A percentile compares a stretch with the other conserved stretches of the same genome.
Evolutionary conservation across 1,140 invertebrate genomes (phyloP).

Genomic region (Drosophila kikkawai): DNA sequence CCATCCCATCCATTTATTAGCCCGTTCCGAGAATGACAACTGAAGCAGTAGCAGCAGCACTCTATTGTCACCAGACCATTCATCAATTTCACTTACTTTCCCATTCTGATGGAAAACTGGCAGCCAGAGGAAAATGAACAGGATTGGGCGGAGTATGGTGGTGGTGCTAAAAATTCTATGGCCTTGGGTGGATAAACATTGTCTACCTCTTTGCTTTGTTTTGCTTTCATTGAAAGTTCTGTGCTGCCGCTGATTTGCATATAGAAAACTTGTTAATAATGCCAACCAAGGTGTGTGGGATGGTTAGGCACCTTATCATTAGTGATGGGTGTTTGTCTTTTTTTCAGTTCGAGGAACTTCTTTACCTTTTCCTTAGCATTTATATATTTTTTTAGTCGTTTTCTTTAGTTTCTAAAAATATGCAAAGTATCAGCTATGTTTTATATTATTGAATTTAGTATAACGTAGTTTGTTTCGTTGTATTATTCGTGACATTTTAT

Average conservation of each 20-base stretch:
- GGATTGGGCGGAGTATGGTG: slow-evolving; percentile 2
- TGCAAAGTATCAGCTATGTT: too few relatives aligned
- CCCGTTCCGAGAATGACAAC: slow-evolving; percentile 43
- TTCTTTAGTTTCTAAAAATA: too few relatives aligned
- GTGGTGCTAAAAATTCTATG: slow-evolving; percentile 16
- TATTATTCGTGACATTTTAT: too few relatives aligned
- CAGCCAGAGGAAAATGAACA: slow-evolving; percentile 22
- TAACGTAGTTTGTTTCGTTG: too few relatives aligned
- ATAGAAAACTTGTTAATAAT: slow-evolving; percentile 61
- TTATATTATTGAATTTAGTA: too few relatives aligned
- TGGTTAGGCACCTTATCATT: not conserved
- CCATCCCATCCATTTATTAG: slow-evolving; percentile 58
- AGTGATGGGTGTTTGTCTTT: not conserved
- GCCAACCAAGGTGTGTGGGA: slow-evolving; percentile 49
- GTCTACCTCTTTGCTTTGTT: slow-evolving; percentile 49
- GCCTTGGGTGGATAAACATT: slow-evolving; percentile 48
- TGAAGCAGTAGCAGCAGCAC: slow-evolving; percentile 25
- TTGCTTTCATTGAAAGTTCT: slow-evolving; percentile 48
- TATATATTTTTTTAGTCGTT: too few relatives aligned
- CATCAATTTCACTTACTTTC: slow-evolving; percentile 75
- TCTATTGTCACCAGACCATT: slow-evolving; percentile 65
- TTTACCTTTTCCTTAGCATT: not conserved
- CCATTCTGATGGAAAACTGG: slow-evolving; percentile 61
- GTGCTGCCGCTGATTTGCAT: slow-evolving; percentile 64
- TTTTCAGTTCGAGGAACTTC: not conserved